A percentile compares a stretch with the other conserved stretches of the same genome.
phyloP scores from a whole-genome alignment of 2,888 invertebrate species.

The Tryphoninae sp. region DNA sequence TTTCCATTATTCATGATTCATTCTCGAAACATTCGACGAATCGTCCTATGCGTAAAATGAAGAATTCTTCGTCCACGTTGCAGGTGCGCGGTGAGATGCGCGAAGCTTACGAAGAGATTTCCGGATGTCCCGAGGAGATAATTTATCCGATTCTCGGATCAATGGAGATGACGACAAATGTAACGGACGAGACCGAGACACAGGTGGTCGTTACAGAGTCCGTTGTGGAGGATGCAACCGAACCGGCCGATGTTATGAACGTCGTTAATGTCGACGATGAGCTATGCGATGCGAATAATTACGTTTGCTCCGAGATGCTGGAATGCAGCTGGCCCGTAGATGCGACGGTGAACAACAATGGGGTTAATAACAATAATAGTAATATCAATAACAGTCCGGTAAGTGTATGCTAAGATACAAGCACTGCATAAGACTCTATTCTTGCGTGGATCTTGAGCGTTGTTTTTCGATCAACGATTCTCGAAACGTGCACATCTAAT shows the following conservation, averaged over 20 bases:
- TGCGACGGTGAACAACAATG: conserved; percentile 76
- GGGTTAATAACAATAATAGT: conserved; percentile 72
- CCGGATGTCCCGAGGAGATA: conserved; percentile 78
- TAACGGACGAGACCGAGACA: conserved; percentile 71
- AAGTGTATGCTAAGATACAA: conserved; percentile 36
- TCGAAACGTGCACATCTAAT: conserved; percentile 3
- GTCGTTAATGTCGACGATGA: conserved; percentile 82
- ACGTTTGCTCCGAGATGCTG: conserved; percentile 83
- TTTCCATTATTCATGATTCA: conserved; percentile 16
- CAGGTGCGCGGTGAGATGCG: conserved; percentile 80
- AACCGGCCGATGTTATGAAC: conserved; percentile 73
- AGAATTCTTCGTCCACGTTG: conserved; percentile 9
- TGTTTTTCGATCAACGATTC: conserved; percentile 17
- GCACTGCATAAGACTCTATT: neutral
- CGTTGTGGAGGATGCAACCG: conserved; percentile 58
- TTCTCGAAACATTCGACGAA: neutral
- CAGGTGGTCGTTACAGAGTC: conserved; percentile 66
- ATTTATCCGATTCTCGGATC: conserved; percentile 79
- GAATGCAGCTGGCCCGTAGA: conserved; percentile 78
- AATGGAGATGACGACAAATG: conserved; percentile 77
- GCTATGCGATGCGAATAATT: conserved; percentile 91
- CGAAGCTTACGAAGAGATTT: conserved; percentile 79
- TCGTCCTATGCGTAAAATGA: neutral
- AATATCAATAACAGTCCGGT: conserved; percentile 63
- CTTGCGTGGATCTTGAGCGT: neutral